Conservation (phyloP, 2,888 invertebrate species). For the Drosophila subquinaria region DNA sequence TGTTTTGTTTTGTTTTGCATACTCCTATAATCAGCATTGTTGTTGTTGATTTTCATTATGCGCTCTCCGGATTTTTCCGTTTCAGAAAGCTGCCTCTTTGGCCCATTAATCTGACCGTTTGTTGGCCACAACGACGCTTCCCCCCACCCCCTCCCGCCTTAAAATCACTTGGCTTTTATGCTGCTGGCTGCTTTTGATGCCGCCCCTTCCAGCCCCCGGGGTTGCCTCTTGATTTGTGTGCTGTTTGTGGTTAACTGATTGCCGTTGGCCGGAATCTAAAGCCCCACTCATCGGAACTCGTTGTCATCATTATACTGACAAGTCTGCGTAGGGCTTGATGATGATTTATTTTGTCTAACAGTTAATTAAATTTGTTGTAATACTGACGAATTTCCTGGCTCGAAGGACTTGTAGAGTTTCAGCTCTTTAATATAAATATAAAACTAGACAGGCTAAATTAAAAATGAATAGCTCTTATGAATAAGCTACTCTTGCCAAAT, state of each 20-base stretch:
- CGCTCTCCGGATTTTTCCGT: slow-evolving; percentile 38
- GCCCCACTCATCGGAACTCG: slow-evolving; percentile 19
- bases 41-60: slow-evolving; percentile 61
- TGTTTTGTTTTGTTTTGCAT: slow-evolving; percentile 77
- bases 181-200: slow-evolving; percentile 47
- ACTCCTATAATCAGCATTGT: slow-evolving; percentile 67
- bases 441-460: background rate
- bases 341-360: slow-evolving; percentile 53
- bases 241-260: slow-evolving; percentile 60
- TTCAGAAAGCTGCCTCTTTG: slow-evolving; percentile 18
- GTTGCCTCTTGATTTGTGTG: slow-evolving; percentile 43
- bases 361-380: slow-evolving; percentile 51
- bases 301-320: slow-evolving; percentile 42
- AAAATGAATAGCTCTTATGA: too few relatives aligned
- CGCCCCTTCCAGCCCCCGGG: slow-evolving; percentile 1
- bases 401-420: background rate
- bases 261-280: slow-evolving; percentile 46
- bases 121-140: slow-evolving; percentile 45
- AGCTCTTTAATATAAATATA: background rate
- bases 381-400: slow-evolving; percentile 20
- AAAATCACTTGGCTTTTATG: slow-evolving; percentile 37
- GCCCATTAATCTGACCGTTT: slow-evolving; percentile 23
- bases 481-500: too few relatives aligned
- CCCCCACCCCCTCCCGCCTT: slow-evolving; percentile 10
- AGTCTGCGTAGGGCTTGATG: slow-evolving; percentile 42